Evolutionary conservation across 2,113 vertebrate genomes (phyloP).

Genomic region (Alligator sinensis): DNA sequence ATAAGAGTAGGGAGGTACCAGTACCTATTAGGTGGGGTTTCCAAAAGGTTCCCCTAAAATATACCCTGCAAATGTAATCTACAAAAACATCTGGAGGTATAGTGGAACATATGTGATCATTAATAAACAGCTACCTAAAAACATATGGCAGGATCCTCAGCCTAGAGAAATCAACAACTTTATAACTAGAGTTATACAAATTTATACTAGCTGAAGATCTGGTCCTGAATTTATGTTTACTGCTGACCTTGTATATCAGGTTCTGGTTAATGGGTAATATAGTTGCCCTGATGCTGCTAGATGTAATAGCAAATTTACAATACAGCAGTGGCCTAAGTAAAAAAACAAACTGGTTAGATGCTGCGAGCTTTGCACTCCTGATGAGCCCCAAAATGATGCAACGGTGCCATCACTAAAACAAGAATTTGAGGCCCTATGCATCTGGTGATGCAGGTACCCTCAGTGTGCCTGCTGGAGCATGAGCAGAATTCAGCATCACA

Average conservation of each 20-base stretch:
- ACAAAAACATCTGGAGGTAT: neutral
- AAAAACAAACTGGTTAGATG: neutral
- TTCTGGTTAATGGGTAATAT: neutral
- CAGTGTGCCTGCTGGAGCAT: neutral
- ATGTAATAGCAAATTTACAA: neutral
- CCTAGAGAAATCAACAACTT: neutral
- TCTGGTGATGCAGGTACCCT: neutral
- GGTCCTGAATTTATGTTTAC: neutral
- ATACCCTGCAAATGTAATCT: neutral
- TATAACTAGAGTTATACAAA: neutral
- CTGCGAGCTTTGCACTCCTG: neutral
- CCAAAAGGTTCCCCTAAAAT: neutral
- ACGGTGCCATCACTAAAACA: neutral
- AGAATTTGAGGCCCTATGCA: neutral
- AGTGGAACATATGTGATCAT: neutral
- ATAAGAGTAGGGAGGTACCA: too few species aligned
- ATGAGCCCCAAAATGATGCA: neutral
- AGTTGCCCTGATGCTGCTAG: neutral
- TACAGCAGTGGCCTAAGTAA: neutral
- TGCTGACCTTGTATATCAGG: neutral
- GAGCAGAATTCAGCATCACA: neutral
- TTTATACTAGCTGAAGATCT: neutral
- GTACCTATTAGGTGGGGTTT: too few species aligned
- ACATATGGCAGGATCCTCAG: neutral
- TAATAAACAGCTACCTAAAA: neutral